Evolutionary conservation across 2,113 vertebrate genomes (phyloP), one percentile per base, ranked within the genome.

Genomic region (Tenebrosternarchus preto): DNA sequence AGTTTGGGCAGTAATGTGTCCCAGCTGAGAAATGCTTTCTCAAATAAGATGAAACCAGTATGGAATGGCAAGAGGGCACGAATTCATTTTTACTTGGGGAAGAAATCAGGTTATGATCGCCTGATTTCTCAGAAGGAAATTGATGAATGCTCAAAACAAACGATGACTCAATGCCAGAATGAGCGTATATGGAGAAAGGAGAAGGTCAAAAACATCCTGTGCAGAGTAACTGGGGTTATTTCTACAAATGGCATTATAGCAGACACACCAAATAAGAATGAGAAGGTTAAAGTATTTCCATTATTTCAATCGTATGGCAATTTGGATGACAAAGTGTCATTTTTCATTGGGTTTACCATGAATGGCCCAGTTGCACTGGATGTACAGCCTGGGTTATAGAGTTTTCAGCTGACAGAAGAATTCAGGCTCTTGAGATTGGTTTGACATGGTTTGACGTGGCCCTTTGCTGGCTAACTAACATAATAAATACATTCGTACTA

Each of bases 261-360:
- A 64, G 11, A 89, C 22, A 87, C 82, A 50, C n/a, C 53, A 36
- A 29, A 79, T 57, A 43, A 73, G 79, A 2, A 61, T 55, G 36
- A 88, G 5, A 89, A 80, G 59, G 43, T 92, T 0, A 61, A 86
- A 78, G 83, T 92, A 0, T 4, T 5, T 39, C 89, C 91, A 64
- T 64, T 87, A 81, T 90, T 85, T 80, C 83, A 91, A 80, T 79
- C 91, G 11, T 55, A 76, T 72, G 84, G 83, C 0, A 7, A 11
- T 2, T n/a, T 53, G 0, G 82, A 77, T 0, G 83, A 77, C 0
- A 2, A 27, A 27, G 90, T 92, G n/a, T 87, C 89, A 3, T 92
- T 91, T 85, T 89, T 88, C 24, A 25, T 87, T 0, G 92, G 92
- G 29, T 93, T 92, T 82, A 84, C 92, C 0, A 86, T 93, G 78